Percentiles rank a stretch among this genome's conserved stretches.
Conservation (phyloP, 1,140 invertebrate genomes). For the Drosophila setifemur region DNA sequence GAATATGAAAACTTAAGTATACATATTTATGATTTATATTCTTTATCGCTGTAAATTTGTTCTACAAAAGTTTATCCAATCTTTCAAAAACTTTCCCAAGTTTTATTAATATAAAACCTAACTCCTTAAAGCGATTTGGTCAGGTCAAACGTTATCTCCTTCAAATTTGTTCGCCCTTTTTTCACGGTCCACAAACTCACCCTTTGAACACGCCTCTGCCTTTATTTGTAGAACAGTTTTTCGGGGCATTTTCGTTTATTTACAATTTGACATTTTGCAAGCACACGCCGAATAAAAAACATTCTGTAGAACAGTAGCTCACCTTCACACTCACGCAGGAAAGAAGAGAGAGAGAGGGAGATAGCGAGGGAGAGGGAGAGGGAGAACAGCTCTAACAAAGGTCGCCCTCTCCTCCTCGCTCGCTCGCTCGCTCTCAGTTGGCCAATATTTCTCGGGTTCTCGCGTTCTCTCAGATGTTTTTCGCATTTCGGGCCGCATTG, state of each 20-base stretch:
- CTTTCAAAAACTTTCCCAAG: too few relatives aligned
- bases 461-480: constrained; percentile 10
- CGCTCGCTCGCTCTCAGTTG: constrained; percentile 20
- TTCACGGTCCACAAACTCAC: background rate
- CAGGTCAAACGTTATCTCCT: background rate
- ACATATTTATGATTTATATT: too few relatives aligned
- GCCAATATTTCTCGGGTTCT: background rate
- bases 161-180: background rate
- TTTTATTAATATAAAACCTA: too few relatives aligned
- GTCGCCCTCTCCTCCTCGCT: constrained; percentile 36
- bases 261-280: constrained; percentile 78
- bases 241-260: constrained; percentile 68
- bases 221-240: constrained; percentile 60
- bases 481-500: constrained; percentile 39
- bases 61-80: too few relatives aligned
- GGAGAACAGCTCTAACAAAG: constrained; percentile 34
- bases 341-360: background rate
- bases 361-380: background rate
- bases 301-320: constrained; percentile 46
- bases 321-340: constrained; percentile 47
- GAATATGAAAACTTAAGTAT: too few relatives aligned
- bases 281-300: constrained; percentile 13
- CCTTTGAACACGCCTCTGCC: constrained; percentile 22
- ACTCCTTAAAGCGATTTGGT: too few relatives aligned
- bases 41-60: too few relatives aligned